phyloP scores from a whole-genome alignment of 2,888 invertebrate species.

The Ferrisia virgata region DNA sequence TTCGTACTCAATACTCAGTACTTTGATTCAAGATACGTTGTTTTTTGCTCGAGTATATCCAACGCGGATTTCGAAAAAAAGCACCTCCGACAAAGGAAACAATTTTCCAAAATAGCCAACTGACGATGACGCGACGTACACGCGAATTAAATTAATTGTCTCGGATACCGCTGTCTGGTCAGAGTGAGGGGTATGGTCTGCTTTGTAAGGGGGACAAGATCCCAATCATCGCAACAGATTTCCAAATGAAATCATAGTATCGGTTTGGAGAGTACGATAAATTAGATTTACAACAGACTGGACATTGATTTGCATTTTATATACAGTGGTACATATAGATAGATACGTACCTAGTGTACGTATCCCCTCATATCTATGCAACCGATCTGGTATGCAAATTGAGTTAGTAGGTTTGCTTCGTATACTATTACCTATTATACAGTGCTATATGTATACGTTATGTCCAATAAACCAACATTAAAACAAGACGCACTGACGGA shows the following conservation, averaged over 20 bases:
- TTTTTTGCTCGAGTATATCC: too few relatives aligned
- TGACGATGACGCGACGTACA: too few relatives aligned
- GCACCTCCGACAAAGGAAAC: too few relatives aligned
- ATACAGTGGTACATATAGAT: not conserved
- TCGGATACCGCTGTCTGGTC: not conserved
- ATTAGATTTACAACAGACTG: slow-evolving; percentile 45
- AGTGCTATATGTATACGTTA: not conserved
- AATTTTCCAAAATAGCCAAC: too few relatives aligned
- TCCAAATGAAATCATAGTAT: slow-evolving; percentile 26
- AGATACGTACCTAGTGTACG: not conserved
- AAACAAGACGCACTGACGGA: slow-evolving; percentile 6
- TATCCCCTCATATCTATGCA: slow-evolving; percentile 33
- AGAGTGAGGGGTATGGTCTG: not conserved
- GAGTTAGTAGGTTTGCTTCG: slow-evolving; percentile 39
- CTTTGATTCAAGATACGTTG: too few relatives aligned
- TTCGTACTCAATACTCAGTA: too few relatives aligned
- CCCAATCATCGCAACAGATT: not conserved
- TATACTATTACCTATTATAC: not conserved
- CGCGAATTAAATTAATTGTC: not conserved
- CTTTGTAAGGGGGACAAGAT: not conserved
- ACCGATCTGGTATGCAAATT: slow-evolving; percentile 45
- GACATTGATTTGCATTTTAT: slow-evolving; percentile 45
- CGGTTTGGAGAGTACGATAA: slow-evolving; percentile 16
- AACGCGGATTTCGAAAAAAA: too few relatives aligned
- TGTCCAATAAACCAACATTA: slow-evolving; percentile 41